Conservation (phyloP, 2,888 invertebrate genomes). For the Sacculina carcini region DNA sequence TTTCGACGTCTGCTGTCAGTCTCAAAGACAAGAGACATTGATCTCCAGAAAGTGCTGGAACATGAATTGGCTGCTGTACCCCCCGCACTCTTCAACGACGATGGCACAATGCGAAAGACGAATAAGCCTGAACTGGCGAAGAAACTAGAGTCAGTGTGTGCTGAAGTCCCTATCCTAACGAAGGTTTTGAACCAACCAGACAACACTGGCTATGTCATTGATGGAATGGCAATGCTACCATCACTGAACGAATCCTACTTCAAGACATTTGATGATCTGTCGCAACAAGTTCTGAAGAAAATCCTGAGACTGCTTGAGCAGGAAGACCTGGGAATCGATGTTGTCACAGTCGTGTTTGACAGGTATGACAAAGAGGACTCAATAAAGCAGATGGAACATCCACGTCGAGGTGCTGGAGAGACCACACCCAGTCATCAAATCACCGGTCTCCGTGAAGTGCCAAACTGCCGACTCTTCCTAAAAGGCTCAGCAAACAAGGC, state of each 20-base stretch:
- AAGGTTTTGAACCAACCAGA: background rate
- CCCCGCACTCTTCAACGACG: constrained; percentile 1
- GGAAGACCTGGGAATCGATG: background rate
- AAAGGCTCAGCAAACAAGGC: constrained; percentile 3
- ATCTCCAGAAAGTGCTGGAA: background rate
- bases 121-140: constrained; percentile 3
- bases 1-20: background rate
- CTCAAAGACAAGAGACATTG: background rate
- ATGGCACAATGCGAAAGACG: constrained; percentile 3
- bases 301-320: constrained; percentile 1
- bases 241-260: constrained; percentile 5
- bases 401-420: background rate
- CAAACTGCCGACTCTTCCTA: constrained; percentile 6
- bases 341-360: constrained; percentile 1
- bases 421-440: constrained; percentile 5
- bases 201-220: constrained; percentile 4
- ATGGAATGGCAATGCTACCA: constrained; percentile 6
- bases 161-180: background rate
- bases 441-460: constrained; percentile 1
- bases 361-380: constrained; percentile 4
- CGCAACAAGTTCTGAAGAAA: background rate
- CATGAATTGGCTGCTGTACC: background rate
- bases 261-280: constrained; percentile 4
- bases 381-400: constrained; percentile 3
- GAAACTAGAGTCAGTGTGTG: constrained; percentile 3